Conservation (phyloP, 2,797 vertebrate genomes). For the Sebastes cheni region DNA sequence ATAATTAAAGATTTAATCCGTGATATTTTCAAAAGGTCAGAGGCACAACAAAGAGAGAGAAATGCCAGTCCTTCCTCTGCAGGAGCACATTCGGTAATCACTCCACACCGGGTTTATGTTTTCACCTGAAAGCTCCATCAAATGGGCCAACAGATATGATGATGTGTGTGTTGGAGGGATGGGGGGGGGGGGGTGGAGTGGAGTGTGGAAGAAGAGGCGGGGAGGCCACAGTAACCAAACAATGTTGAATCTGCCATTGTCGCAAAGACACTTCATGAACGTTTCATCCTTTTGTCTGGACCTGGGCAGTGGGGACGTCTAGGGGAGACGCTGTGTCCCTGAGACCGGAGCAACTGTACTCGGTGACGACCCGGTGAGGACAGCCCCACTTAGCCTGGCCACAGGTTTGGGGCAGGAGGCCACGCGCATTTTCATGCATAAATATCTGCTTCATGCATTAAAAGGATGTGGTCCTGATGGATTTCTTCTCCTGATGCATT, state of each 20-base stretch:
- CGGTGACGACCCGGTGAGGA: constrained; percentile 25
- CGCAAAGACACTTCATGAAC: constrained; percentile 60
- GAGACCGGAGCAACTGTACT: constrained; percentile 27
- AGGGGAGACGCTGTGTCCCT: background rate
- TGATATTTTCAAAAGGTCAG: constrained; percentile 95
- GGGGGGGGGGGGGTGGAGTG: background rate
- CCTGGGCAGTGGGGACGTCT: constrained; percentile 23
- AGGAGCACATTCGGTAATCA: constrained; percentile 58
- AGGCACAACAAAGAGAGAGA: constrained; percentile 87
- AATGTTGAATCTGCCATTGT: constrained; percentile 47
- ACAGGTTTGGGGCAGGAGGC: constrained; percentile 37
- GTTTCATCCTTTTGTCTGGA: constrained; percentile 64
- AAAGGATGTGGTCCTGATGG: constrained; percentile 73
- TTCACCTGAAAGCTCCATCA: constrained; percentile 52
- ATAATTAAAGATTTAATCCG: constrained; percentile 96
- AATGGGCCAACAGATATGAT: constrained; percentile 45
- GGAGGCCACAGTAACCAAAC: constrained; percentile 37
- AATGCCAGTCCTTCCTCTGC: constrained; percentile 73
- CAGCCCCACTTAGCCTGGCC: constrained; percentile 47
- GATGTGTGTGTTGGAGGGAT: background rate
- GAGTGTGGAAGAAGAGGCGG: constrained; percentile 1
- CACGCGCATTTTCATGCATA: constrained; percentile 55
- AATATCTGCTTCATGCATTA: constrained; percentile 69
- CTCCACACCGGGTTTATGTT: constrained; percentile 56
- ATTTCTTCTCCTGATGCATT: constrained; percentile 78